phyloP scores from a whole-genome alignment of 2,888 invertebrate species.

The Liodrosophila aerea region DNA sequence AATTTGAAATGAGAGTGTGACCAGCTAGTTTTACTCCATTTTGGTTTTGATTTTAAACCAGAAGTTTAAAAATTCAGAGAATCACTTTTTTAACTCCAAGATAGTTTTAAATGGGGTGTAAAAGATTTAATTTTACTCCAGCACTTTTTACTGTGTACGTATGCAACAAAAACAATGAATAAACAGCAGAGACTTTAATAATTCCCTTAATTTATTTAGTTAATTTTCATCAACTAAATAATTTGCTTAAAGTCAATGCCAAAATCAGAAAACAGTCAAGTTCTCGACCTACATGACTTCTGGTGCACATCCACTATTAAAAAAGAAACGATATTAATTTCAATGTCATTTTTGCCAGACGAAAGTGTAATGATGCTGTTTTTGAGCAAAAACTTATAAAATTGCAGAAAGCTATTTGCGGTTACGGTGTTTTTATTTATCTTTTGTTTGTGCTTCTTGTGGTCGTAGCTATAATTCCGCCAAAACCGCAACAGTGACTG shows the following conservation, averaged over 20 bases:
- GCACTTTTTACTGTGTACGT: too few species aligned
- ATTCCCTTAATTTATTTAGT: too few species aligned
- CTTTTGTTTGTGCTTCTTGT: conserved; percentile 15
- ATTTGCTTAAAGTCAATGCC: conserved; percentile 28
- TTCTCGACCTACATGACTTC: conserved; percentile 25
- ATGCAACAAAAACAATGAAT: too few species aligned
- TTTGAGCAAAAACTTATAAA: conserved; percentile 35
- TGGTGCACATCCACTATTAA: conserved; percentile 31
- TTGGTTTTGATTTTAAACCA: too few species aligned
- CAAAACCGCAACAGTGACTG: conserved; percentile 57
- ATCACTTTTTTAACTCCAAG: too few species aligned
- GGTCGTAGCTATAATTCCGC: conserved; percentile 40
- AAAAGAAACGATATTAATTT: conserved; percentile 31
- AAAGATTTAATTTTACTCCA: too few species aligned
- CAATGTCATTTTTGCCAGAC: conserved; percentile 59
- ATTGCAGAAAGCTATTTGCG: conserved; percentile 59
- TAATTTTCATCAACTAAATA: background rate
- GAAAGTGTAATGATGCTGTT: conserved; percentile 41
- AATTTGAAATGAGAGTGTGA: too few species aligned
- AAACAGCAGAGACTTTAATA: too few species aligned
- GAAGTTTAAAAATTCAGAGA: too few species aligned
- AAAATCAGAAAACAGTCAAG: conserved; percentile 13
- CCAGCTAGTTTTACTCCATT: too few species aligned
- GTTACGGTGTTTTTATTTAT: conserved; percentile 40
- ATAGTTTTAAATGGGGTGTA: too few species aligned